Percentiles rank a stretch among this genome's conserved stretches.
These are phyloP conservation scores for Heteromyza rotundicornis DNA, from an alignment of 2,888 invertebrate genomes.

Conservation along the genomic window DNA sequence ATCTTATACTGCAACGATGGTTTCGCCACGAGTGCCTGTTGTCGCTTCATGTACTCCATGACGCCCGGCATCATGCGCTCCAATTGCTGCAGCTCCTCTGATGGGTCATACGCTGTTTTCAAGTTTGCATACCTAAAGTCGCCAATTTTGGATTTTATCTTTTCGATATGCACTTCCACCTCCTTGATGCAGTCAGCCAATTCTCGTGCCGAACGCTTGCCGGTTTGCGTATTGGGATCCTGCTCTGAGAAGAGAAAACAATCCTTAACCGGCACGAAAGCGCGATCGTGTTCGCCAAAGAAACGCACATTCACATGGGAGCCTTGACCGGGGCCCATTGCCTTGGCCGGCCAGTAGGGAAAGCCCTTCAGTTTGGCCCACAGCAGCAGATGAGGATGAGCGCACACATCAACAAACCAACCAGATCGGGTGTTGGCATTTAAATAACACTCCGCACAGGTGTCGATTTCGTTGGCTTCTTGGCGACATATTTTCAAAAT, in stretches of 20 bases:
- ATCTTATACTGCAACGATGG: conserved; percentile 61
- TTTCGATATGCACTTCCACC: conserved; percentile 76
- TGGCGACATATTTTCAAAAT: conserved; percentile 84
- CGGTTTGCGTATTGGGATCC: conserved; percentile 68
- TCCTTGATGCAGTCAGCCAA: conserved; percentile 71
- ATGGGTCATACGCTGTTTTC: conserved; percentile 72
- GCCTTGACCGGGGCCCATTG: conserved; percentile 72
- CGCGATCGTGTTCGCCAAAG: conserved; percentile 94
- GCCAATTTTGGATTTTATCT: conserved; percentile 74
- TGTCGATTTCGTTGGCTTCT: conserved; percentile 91
- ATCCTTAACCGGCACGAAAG: conserved; percentile 86
- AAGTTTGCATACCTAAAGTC: conserved; percentile 76
- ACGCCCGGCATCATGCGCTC: conserved; percentile 69
- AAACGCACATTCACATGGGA: conserved; percentile 88
- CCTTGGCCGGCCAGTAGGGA: conserved; percentile 97
- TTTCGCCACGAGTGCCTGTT: conserved; percentile 44
- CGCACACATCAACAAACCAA: conserved; percentile 94
- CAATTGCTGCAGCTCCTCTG: conserved; percentile 69
- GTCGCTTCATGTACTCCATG: conserved; percentile 45
- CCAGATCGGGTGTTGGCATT: conserved; percentile 81
- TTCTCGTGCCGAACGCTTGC: conserved; percentile 63
- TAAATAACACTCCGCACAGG: conserved; percentile 90
- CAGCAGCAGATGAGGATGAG: conserved; percentile 85
- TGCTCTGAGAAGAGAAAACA: conserved; percentile 83
- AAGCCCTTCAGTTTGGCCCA: conserved; percentile 98